Evolutionary conservation across 2,113 vertebrate genomes (phyloP), one percentile per base, ranked within the genome.

Genomic region (Corapipo altera): DNA sequence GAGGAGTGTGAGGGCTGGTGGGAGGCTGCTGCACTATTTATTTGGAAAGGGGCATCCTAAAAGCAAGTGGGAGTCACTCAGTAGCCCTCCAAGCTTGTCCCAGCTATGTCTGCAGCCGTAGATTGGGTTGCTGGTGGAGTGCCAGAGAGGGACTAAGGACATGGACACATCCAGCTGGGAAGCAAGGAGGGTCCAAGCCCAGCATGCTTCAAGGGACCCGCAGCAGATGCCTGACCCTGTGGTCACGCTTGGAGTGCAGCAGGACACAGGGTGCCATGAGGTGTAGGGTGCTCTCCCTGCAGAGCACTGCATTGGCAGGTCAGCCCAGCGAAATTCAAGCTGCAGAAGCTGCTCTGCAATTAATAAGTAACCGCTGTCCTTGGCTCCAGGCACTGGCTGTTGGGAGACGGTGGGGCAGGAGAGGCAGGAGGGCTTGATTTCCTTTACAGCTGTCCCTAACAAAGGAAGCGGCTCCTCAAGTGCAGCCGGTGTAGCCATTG

Each of bases 311-410:
- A 4, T 43, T 0, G 2, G 41, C 2, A 1, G 57, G 21, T 28
- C 78, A 51, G 69, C 79, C 46, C 11, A 3, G 57, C 8, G 72
- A 77, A 91, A 95, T 65, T 58, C 88, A 86, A 89, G 75, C 89
- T 86, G 74, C 89, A 79, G 84, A 92, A 89, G 55, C 81, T 2
- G 1, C 89, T 19, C n/a, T 69, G 69, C 74, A 71, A 85, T 95
- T 93, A 96, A 95, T 93, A 51, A 95, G 79, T 89, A 95, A 95
- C 85, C 2, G 5, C 71, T 80, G 85, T 30, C 59, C 84, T 93
- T 54, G 49, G 80, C 78, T 61, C 10, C 0, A 4, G 54, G 71
- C 74, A 14, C 39, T 26, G 76, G 39, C 44, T 48, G 15, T 17
- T 37, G 61, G 51, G 65, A 81, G n/a, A 39, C 0, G 1, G 55